Conservation (phyloP, 2,113 vertebrate genomes). For the Mirza zaza region DNA sequence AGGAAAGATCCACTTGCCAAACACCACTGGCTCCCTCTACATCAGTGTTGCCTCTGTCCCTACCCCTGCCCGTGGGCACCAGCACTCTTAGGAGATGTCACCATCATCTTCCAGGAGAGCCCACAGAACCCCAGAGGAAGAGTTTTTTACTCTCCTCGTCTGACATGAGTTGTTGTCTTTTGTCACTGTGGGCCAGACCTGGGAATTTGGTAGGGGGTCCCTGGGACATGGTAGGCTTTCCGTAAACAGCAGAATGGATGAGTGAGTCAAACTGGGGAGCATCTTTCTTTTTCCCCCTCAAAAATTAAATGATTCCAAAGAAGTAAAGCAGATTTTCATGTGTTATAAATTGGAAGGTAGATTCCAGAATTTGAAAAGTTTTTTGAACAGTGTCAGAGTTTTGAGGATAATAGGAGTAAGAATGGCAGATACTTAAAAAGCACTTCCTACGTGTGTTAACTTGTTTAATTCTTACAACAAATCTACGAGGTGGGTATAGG, state of each 20-base stretch:
- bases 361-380: background rate
- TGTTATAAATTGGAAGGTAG: background rate
- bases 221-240: background rate
- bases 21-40: rapidly evolving
- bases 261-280: background rate
- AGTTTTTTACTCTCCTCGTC: background rate
- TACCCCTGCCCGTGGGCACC: background rate
- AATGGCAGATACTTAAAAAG: background rate
- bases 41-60: rapidly evolving
- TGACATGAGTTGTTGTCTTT: background rate
- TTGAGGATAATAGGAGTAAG: background rate
- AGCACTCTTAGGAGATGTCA: background rate
- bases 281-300: background rate
- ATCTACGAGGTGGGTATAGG: background rate
- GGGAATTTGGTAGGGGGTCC: too few species aligned
- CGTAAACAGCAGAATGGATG: background rate
- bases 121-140: background rate
- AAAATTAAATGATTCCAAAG: slow-evolving; percentile 19
- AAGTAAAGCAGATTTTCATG: background rate
- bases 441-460: rapidly evolving
- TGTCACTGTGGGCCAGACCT: background rate
- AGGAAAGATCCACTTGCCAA: background rate
- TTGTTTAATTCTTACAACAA: background rate
- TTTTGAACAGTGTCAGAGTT: background rate
- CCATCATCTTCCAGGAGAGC: background rate